Base-by-base conservation (phyloP, 2,113 vertebrate genomes). In the Neogale vison region DNA sequence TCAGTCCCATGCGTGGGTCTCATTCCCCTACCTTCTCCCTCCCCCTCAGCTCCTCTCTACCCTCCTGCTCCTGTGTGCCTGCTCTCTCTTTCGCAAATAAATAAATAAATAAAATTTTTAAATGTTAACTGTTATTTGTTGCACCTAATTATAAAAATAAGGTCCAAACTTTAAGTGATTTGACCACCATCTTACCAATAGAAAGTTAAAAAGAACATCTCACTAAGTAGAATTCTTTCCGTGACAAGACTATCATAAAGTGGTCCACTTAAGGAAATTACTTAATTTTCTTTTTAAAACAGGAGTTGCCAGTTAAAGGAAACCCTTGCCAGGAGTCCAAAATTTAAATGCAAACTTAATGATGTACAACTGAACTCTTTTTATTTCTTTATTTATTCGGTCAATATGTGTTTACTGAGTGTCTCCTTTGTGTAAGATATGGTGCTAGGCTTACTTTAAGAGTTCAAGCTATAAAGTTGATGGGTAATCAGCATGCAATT, bases 81-180 rank as follows among this genome's bases (percentile, higher is more conserved):
- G 57, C 18, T 36, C n/a, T 20, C 67, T 69, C 34, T 34, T 31
- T 36, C 17, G 7, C 31, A 34, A 65, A 65, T 34, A 69, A n/a
- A 69, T 31, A 65, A 17, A 55, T 69, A 36, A 69, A n/a, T n/a
- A n/a, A 69, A 69, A 69, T 36, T 18, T 42, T 83, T 59, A 85
- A 85, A 95, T 63, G 29, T 55, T 63, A 63, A 20, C 10, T 65
- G 87, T 45, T 82, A 59, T 57, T 85, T 80, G 59, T 76, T 88
- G 4, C 84, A 87, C 39, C 20, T 74, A 59, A 84, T 76, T 93
- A 96, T 71, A 52, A 87, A 93, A 93, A 69, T 69, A 85, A 63
- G n/a, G 17, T 45, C 9, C 26, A 79, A 72, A 47, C 12, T 94
- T 95, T 55, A 84, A 90, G n/a, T 77, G 29, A 94, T 39, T 67